Evolutionary conservation across 2,113 vertebrate species (phyloP).

Genomic region (Solea senegalensis): DNA sequence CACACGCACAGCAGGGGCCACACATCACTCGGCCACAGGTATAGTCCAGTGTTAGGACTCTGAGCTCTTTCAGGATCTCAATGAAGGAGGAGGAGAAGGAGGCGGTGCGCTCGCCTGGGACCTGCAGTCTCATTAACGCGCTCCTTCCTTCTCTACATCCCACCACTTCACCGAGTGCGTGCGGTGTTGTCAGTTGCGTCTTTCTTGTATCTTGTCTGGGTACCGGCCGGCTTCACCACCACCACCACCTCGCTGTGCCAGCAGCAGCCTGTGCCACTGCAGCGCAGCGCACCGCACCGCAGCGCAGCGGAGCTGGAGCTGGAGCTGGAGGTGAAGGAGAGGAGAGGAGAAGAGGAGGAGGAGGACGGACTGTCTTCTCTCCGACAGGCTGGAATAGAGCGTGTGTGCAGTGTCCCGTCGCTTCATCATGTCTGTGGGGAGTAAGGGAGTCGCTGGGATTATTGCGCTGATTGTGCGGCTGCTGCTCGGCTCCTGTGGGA

Average conservation of each 20-base stretch:
- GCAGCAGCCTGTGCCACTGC: constrained; percentile 24
- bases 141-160: constrained; percentile 5
- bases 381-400: constrained; percentile 38
- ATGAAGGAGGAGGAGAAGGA: constrained; percentile 12
- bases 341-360: constrained; percentile 18
- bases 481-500: constrained; percentile 62
- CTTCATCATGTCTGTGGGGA: constrained; percentile 61
- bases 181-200: constrained; percentile 40
- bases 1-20: too few relatives aligned
- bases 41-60: neutral
- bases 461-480: constrained; percentile 48
- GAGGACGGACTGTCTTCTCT: constrained; percentile 32
- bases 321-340: constrained; percentile 52
- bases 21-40: too few relatives aligned
- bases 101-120: constrained; percentile 25
- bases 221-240: constrained; percentile 12
- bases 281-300: constrained; percentile 52
- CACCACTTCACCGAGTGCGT: constrained; percentile 47
- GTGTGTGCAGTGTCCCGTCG: constrained; percentile 19
- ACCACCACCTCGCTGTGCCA: constrained; percentile 23
- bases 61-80: constrained; percentile 2
- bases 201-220: constrained; percentile 1
- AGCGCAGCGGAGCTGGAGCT: constrained; percentile 30
- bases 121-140: constrained; percentile 20
- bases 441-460: constrained; percentile 44